A percentile compares a stretch with the other conserved stretches of the same genome.
Evolutionary conservation across 2,797 vertebrate species (phyloP).

Genomic region (Chromobotia macracanthus): DNA sequence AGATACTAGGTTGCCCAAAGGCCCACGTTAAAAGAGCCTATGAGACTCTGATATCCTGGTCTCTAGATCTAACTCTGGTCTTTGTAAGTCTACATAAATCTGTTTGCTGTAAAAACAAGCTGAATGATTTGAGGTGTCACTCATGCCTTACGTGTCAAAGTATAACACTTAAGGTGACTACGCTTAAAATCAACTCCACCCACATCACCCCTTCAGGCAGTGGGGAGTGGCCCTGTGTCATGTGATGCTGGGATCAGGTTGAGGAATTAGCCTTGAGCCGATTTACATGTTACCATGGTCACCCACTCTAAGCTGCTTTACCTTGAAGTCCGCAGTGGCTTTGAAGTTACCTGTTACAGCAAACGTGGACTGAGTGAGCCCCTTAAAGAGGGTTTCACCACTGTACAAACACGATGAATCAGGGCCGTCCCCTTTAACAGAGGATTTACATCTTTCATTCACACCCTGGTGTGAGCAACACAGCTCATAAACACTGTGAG

Average conservation of each 20-base stretch:
- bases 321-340: slow-evolving; percentile 28
- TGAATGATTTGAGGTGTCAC: background rate
- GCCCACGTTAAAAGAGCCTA: too few species aligned
- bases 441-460: slow-evolving; percentile 11
- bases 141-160: background rate
- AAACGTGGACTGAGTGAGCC: background rate
- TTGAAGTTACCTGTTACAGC: slow-evolving; percentile 35
- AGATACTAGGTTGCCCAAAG: too few species aligned
- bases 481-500: background rate
- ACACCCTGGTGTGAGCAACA: background rate
- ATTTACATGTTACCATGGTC: slow-evolving; percentile 60
- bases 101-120: too few species aligned
- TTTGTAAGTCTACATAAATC: too few species aligned
- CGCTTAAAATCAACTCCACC: too few species aligned
- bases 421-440: background rate
- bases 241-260: slow-evolving; percentile 39
- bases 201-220: background rate
- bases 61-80: too few species aligned
- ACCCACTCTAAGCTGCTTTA: slow-evolving; percentile 52
- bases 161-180: background rate
- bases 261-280: slow-evolving; percentile 24
- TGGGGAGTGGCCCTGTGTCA: background rate
- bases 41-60: too few species aligned
- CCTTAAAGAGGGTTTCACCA: background rate
- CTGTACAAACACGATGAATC: background rate